phyloP scores from a whole-genome alignment of 2,888 invertebrate species.

The Ephialtes manifestator region DNA sequence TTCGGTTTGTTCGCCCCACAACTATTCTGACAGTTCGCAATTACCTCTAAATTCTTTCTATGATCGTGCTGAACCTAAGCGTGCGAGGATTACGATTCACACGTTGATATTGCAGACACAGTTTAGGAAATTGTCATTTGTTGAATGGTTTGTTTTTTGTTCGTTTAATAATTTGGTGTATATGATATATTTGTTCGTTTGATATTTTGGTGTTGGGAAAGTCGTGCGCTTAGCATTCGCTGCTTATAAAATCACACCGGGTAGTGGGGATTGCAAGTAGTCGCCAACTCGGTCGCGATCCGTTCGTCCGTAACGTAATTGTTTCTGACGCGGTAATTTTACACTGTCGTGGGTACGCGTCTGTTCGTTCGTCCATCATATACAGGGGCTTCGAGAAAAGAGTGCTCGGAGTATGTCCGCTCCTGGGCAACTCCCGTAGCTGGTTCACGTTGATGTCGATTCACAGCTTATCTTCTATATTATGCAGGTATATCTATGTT shows the following conservation, averaged over 20 bases:
- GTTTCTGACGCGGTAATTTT: slow-evolving; percentile 86
- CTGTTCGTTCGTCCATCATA: slow-evolving; percentile 75
- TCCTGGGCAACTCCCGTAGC: slow-evolving; percentile 16
- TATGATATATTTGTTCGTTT: neutral
- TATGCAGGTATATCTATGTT: neutral
- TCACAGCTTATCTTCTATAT: slow-evolving; percentile 9
- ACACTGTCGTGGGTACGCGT: slow-evolving; percentile 85
- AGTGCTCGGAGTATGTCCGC: slow-evolving; percentile 40
- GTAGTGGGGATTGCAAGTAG: slow-evolving; percentile 50
- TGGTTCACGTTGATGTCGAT: slow-evolving; percentile 25
- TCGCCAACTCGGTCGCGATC: slow-evolving; percentile 63
- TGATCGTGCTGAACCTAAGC: slow-evolving; percentile 22
- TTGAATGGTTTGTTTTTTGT: neutral
- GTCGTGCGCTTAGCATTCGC: slow-evolving; percentile 29
- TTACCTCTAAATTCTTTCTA: slow-evolving; percentile 34
- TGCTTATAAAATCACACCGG: slow-evolving; percentile 41
- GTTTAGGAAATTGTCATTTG: neutral
- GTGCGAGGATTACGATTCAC: slow-evolving; percentile 39
- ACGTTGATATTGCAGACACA: neutral
- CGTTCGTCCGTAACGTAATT: slow-evolving; percentile 84
- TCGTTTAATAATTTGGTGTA: slow-evolving; percentile 53
- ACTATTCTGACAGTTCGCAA: slow-evolving; percentile 37
- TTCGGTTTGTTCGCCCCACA: slow-evolving; percentile 26
- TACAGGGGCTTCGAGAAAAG: slow-evolving; percentile 44
- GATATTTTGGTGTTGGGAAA: neutral